These are phyloP conservation scores for Resseliella maxima DNA, from an alignment of 2,888 invertebrate genomes.

Conservation along the genomic window DNA sequence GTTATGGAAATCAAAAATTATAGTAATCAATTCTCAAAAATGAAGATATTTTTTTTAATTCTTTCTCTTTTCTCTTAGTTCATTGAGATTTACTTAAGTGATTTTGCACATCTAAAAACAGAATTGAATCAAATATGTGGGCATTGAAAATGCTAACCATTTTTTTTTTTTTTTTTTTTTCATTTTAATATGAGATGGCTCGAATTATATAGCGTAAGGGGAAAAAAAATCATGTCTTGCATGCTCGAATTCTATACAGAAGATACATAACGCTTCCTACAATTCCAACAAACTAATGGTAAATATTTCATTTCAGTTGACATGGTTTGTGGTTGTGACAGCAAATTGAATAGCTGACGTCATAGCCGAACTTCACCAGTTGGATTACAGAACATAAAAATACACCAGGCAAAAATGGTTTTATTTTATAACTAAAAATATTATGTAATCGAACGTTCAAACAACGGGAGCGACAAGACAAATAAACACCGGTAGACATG, in stretches of 20 bases:
- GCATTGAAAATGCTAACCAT: neutral
- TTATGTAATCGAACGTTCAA: constrained; percentile 15
- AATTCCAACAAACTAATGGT: constrained; percentile 14
- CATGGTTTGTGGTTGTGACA: constrained; percentile 57
- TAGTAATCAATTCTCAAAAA: neutral
- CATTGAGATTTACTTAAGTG: neutral
- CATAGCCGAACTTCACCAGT: constrained; percentile 56
- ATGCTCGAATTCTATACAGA: neutral
- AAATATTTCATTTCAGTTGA: constrained; percentile 50
- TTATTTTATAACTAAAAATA: neutral
- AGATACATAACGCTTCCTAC: neutral
- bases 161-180: neutral
- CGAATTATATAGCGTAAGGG: neutral
- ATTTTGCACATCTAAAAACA: constrained; percentile 4
- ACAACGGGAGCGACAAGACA: neutral
- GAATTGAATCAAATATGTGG: constrained; percentile 20
- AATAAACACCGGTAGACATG: neutral
- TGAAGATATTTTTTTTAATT: neutral
- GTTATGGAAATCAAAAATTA: too few relatives aligned
- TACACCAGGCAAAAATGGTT: neutral
- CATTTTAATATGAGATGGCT: neutral
- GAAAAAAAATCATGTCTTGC: neutral
- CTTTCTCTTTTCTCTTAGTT: too few relatives aligned
- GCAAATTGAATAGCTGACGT: constrained; percentile 56
- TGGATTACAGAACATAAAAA: constrained; percentile 14